These are phyloP conservation scores for Argyrosomus japonicus DNA, from an alignment of 2,113 vertebrate genomes.

Conservation along the genomic window DNA sequence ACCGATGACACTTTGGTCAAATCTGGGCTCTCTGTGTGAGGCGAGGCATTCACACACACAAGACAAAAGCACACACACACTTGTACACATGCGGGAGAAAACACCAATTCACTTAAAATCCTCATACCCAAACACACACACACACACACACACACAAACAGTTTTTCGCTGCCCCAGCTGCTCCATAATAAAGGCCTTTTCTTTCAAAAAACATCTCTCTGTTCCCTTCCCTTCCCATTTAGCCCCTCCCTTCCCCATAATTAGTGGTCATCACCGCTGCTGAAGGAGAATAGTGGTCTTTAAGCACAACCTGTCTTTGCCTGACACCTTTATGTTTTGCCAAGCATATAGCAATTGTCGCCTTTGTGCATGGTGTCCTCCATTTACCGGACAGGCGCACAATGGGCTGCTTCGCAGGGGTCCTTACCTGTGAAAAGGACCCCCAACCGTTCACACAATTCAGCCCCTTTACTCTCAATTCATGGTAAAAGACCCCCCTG, in stretches of 20 bases:
- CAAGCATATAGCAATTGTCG: conserved; percentile 80
- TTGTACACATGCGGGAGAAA: conserved; percentile 30
- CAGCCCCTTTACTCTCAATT: conserved; percentile 77
- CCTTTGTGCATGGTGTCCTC: conserved; percentile 80
- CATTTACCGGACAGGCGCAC: conserved; percentile 81
- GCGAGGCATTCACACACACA: conserved; percentile 36
- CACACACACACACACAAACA: conserved; percentile 39
- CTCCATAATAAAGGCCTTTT: conserved; percentile 78
- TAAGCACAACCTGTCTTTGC: conserved; percentile 81
- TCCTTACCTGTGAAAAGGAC: conserved; percentile 86
- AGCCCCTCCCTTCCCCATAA: conserved; percentile 73
- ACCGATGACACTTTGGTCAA: conserved; percentile 67
- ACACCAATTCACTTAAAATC: conserved; percentile 56
- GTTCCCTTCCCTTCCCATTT: conserved; percentile 50
- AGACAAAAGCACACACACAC: conserved; percentile 65
- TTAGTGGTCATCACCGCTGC: conserved; percentile 82
- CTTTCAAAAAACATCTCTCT: conserved; percentile 69
- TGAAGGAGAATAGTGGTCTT: conserved; percentile 79
- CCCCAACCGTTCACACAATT: conserved; percentile 77
- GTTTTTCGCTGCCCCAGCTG: conserved; percentile 72
- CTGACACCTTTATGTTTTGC: conserved; percentile 83
- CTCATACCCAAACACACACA: conserved; percentile 57
- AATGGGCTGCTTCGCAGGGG: conserved; percentile 80
- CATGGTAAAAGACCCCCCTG: conserved; percentile 71
- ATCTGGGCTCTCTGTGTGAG: conserved; percentile 39